Evolutionary conservation across 2,113 vertebrate genomes (phyloP), one percentile per base, ranked within the genome.

Genomic region (Pontoporia blainvillei): DNA sequence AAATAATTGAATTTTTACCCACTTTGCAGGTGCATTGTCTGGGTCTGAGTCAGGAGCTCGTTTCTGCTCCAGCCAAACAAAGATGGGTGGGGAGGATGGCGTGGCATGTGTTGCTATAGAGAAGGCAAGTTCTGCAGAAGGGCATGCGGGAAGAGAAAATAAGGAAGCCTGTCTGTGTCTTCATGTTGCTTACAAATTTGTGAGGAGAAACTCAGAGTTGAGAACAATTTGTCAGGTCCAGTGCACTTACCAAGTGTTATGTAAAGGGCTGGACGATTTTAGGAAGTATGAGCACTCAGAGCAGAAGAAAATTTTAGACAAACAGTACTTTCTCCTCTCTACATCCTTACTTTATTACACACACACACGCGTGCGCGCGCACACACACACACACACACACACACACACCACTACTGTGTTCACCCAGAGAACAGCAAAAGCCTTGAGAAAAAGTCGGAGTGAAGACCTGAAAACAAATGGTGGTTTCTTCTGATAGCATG

Each of bases 61-160:
- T 10, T 52, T 73, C 21, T 83, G 18, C 54, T 61, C 39, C n/a
- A 67, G 41, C 18, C 10, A 69, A 11, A 7, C 31, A 57, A 8
- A 17, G 0, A 2, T 20, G 46, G 3, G 20, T 34, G 12, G 6
- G 8, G 15, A 23, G 4, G 17, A 6, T 21, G 0, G 0, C 59
- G 15, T 36, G 8, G 8, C 8, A 2, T 3, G 8, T 18, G 18
- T 18, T 52, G 27, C 21, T 25, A 8, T 44, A 14, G 61, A 66
- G 25, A 61, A 18, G 59, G 6, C n/a, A 61, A 64, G 46, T n/a
- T 59, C 34, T 67, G 6, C 27, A 61, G 36, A 54, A 76, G 6
- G 34, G 4, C 0, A 1, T 9, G 34, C 4, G 41, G 41, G 52
- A 64, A 44, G 57, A 44, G 27, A 36, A n/a, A 3, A 23, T 23